phyloP scores from a whole-genome alignment of 2,888 invertebrate species.

The Chrysolina oricalcia region DNA sequence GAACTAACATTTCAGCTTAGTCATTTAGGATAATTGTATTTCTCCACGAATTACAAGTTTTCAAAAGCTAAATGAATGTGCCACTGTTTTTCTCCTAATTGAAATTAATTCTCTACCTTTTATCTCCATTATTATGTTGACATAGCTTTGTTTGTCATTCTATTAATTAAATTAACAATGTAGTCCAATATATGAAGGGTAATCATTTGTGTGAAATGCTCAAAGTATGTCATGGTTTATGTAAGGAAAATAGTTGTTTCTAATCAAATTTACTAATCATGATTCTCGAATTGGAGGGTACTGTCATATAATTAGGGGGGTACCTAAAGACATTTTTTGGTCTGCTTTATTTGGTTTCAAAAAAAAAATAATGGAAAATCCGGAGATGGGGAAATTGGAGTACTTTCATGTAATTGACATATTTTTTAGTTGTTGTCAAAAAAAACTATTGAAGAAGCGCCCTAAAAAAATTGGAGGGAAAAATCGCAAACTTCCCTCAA shows the following conservation, averaged over 20 bases:
- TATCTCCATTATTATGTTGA: constrained; percentile 43
- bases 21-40: background rate
- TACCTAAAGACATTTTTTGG: no score
- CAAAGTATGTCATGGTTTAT: constrained; percentile 5
- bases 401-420: no score
- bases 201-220: background rate
- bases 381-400: no score
- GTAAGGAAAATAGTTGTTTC: background rate
- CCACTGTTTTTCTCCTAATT: constrained; percentile 19
- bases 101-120: constrained; percentile 25
- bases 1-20: background rate
- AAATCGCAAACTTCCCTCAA: no score
- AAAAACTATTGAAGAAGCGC: no score
- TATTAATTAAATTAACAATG: constrained; percentile 38
- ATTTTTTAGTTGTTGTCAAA: no score
- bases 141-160: constrained; percentile 39
- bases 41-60: constrained; percentile 5
- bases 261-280: background rate
- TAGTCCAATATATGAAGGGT: constrained; percentile 2
- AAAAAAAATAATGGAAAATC: no score
- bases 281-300: no score
- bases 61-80: constrained; percentile 37
- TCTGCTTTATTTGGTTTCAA: no score
- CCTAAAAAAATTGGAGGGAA: no score
- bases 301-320: no score